phyloP scores from a whole-genome alignment of 1,140 invertebrate species.

The Amphibalanus amphitrite region DNA sequence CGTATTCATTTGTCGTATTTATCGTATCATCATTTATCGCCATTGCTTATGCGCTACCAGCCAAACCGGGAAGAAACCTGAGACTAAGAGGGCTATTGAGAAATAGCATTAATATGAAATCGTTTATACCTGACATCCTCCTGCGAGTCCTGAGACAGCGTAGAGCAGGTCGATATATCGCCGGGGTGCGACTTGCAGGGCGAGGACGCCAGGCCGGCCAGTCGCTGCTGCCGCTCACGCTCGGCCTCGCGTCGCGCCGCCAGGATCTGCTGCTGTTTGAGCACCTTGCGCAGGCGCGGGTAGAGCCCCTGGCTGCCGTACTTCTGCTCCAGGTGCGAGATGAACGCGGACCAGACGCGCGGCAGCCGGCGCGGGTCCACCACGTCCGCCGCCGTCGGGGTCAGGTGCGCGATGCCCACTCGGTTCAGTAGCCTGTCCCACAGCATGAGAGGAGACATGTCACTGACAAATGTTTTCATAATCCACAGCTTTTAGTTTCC shows the following conservation, averaged over 20 bases:
- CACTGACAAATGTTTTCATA: too few relatives aligned
- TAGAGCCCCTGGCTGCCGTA: background rate
- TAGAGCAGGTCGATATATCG: background rate
- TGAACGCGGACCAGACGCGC: background rate
- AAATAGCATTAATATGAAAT: too few relatives aligned
- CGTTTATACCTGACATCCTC: background rate
- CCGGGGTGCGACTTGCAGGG: background rate
- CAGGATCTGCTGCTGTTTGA: background rate
- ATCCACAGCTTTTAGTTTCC: too few relatives aligned
- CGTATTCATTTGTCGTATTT: too few relatives aligned
- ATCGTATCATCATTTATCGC: too few relatives aligned
- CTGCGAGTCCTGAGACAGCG: background rate
- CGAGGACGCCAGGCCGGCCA: too few relatives aligned
- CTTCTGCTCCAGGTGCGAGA: background rate
- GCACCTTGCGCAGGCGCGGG: background rate
- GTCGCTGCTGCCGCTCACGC: background rate
- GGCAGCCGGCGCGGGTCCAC: background rate
- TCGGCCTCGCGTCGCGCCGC: background rate
- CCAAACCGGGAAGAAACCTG: too few relatives aligned
- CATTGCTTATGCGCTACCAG: too few relatives aligned
- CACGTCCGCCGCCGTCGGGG: background rate
- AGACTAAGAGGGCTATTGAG: too few relatives aligned
- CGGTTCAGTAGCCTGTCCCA: background rate
- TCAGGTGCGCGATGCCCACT: background rate
- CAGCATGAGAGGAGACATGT: too few relatives aligned